A percentile compares a stretch with the other conserved stretches of the same genome.
Evolutionary conservation across 2,113 vertebrate species (phyloP).

Genomic region (Scolopax mira): DNA sequence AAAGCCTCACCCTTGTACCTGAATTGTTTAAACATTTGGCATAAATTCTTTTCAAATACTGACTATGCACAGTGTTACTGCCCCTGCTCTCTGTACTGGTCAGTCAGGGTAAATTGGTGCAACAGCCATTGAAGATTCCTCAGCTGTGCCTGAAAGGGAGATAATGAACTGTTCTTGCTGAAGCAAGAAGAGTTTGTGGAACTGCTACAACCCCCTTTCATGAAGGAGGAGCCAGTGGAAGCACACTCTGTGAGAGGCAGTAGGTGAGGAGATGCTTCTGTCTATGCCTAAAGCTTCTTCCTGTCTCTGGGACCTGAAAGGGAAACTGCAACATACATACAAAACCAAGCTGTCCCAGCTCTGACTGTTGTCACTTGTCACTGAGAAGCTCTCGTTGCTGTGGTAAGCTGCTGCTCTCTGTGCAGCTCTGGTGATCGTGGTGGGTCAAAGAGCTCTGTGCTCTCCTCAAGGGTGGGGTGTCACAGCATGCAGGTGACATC

Average conservation of each 20-base stretch:
- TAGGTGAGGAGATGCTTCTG: not conserved
- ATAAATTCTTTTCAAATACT: not conserved
- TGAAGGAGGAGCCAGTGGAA: not conserved
- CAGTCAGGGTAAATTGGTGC: not conserved
- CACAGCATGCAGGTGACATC: not conserved
- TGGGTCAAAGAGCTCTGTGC: not conserved
- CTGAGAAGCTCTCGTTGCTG: not conserved
- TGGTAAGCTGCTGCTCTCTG: not conserved
- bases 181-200: not conserved
- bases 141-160: not conserved
- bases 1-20: not conserved
- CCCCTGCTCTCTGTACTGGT: not conserved
- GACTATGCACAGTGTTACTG: not conserved
- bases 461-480: not conserved
- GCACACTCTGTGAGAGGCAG: not conserved
- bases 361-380: not conserved
- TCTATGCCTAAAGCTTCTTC: not conserved
- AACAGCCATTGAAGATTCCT: not conserved
- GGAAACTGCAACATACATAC: not conserved
- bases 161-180: not conserved
- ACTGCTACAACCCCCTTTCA: not conserved
- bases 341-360: not conserved
- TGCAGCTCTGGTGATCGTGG: not conserved
- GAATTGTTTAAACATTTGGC: not conserved
- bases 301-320: not conserved